Evolutionary conservation across 2,888 invertebrate genomes (phyloP).

Genomic region (Horisme vitalbata): DNA sequence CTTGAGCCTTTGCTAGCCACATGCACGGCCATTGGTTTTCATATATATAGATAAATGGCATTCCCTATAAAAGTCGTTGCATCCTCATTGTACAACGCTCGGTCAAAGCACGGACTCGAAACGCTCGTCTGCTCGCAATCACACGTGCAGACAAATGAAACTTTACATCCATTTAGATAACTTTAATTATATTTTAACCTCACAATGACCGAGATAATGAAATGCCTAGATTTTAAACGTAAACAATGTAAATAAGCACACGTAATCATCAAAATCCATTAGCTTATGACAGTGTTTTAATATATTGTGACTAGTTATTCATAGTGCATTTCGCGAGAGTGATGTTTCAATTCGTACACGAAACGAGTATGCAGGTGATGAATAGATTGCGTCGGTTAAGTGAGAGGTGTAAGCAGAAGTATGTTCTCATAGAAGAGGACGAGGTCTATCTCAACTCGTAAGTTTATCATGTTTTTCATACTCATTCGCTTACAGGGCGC

Average conservation of each 20-base stretch:
- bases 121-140: not conserved
- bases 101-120: no score
- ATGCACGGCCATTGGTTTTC: no score
- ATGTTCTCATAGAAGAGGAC: slow-evolving; percentile 18
- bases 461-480: slow-evolving; percentile 20
- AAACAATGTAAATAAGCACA: slow-evolving; percentile 40
- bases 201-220: slow-evolving; percentile 31
- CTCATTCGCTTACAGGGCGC: slow-evolving; percentile 37
- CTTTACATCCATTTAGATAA: slow-evolving; percentile 28
- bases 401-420: slow-evolving; percentile 9
- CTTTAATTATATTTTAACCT: slow-evolving; percentile 32
- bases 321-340: slow-evolving; percentile 2
- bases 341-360: slow-evolving; percentile 24
- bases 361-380: slow-evolving; percentile 18
- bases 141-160: slow-evolving; percentile 22
- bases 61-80: no score
- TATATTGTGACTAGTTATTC: not conserved
- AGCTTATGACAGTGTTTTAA: slow-evolving; percentile 8
- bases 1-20: no score
- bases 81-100: no score
- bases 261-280: slow-evolving; percentile 45
- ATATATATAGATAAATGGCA: no score
- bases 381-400: slow-evolving; percentile 17
- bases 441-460: slow-evolving; percentile 19
- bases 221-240: slow-evolving; percentile 42